Base-by-base conservation (phyloP, 2,113 vertebrate species). In the Chelonoidis abingdonii region DNA sequence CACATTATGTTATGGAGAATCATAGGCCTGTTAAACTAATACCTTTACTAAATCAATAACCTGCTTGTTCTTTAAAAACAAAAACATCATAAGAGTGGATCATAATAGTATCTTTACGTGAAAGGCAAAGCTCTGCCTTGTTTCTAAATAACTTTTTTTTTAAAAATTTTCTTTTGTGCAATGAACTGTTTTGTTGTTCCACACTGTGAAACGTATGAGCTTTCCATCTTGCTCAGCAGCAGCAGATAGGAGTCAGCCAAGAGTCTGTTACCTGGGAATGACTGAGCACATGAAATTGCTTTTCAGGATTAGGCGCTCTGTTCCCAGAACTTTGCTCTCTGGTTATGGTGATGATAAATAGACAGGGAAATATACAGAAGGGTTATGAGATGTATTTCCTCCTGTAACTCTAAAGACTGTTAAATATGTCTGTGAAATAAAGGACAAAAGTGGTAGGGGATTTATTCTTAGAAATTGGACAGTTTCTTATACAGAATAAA, bases 221-320 rank as follows among this genome's bases (percentile, higher is more conserved):
- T 91, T 93, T 49, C 56, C 56, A 93, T 53, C 52, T 92, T 87
- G 11, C 80, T 93, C 53, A 86, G 56, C 52, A 84, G 94, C 91
- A 88, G 35, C 17, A 82, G 47, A 10, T 31, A 50, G 13, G 50
- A 50, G 13, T 14, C 50, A 50, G 14, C 50, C 50, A 50, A 50
- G 4, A 50, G 14, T 50, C 50, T 50, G 12, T 50, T 50, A 13
- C 76, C 87, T 89, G 59, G 93, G 78, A 91, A 72, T 72, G 0
- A 1, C 31, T 92, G 85, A 92, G 87, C 86, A 89, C n/a, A 0
- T 95, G 89, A 95, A 76, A 62, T 91, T 89, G 92, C 24, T 41
- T 47, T 21, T 88, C n/a, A 75, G n/a, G 69, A 41, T 75, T 75
- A 41, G 69, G 35, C 80, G 89, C 5, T 41, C 16, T 85, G 87